Percentiles rank a stretch among this genome's conserved stretches.
Evolutionary conservation across 1,140 invertebrate genomes (phyloP).

Genomic region (Camponotus vicinus): DNA sequence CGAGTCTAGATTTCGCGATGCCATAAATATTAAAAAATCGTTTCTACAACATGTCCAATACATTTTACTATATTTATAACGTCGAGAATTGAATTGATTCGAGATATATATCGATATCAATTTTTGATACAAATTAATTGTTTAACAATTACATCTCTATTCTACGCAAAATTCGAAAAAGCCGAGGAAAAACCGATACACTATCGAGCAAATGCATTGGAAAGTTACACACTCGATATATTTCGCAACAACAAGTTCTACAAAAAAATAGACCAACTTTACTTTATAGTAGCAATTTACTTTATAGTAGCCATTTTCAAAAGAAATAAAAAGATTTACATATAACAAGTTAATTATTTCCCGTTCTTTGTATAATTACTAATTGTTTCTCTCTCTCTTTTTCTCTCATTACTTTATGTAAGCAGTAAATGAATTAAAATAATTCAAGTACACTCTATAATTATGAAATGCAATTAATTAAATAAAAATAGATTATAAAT

Average conservation of each 20-base stretch:
- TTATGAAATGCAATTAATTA: background rate
- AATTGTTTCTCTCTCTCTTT: background rate
- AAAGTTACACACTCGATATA: background rate
- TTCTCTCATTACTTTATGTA: background rate
- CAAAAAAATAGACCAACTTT: background rate
- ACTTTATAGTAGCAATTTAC: background rate
- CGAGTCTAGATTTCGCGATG: background rate
- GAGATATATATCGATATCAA: background rate
- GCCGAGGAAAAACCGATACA: background rate
- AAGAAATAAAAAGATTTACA: background rate
- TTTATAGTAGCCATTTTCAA: background rate
- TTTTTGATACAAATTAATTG: conserved; percentile 27
- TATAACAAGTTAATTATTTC: background rate
- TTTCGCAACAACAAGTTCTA: background rate
- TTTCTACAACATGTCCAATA: background rate
- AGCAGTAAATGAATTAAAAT: background rate
- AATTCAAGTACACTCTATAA: background rate
- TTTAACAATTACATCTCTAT: background rate
- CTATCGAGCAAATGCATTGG: background rate
- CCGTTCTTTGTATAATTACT: background rate
- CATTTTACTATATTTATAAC: background rate
- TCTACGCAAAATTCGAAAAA: background rate
- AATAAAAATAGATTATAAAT: background rate
- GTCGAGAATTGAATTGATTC: background rate
- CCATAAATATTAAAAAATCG: background rate